Percentiles rank a stretch among this genome's conserved stretches.
These are phyloP conservation scores for Leptinotarsa lineolata DNA, from an alignment of 1,140 invertebrate genomes.

Conservation along the genomic window DNA sequence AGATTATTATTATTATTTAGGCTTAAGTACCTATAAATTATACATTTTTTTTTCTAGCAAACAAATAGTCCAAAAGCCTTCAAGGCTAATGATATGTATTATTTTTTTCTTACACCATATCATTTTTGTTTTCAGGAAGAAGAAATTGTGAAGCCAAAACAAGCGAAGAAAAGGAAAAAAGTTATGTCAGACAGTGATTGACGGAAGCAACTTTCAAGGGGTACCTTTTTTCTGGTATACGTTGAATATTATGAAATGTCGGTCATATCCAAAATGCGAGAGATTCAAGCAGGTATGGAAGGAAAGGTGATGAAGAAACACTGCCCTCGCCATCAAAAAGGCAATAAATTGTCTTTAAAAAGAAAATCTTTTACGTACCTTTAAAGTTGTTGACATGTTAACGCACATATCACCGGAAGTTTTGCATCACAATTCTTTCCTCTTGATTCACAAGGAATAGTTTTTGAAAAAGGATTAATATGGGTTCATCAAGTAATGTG, in stretches of 20 bases:
- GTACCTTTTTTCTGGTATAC: slow-evolving; percentile 16
- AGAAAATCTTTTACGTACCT: slow-evolving; percentile 32
- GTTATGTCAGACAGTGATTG: slow-evolving; percentile 85
- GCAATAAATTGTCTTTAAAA: slow-evolving; percentile 36
- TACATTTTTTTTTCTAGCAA: too few species aligned
- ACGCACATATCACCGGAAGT: not conserved
- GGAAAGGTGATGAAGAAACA: slow-evolving; percentile 18
- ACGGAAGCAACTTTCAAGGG: slow-evolving; percentile 54
- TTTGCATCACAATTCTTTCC: not conserved
- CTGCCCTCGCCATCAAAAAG: slow-evolving; percentile 24
- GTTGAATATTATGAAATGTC: slow-evolving; percentile 10
- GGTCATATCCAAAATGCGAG: slow-evolving; percentile 43
- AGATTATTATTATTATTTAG: too few species aligned
- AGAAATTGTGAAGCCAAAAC: slow-evolving; percentile 82
- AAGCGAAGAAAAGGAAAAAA: slow-evolving; percentile 86
- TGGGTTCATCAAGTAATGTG: not conserved
- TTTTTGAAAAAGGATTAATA: not conserved
- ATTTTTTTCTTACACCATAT: not conserved
- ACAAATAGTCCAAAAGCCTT: too few species aligned
- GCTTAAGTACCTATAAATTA: too few species aligned
- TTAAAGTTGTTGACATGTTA: slow-evolving; percentile 27
- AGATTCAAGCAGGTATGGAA: slow-evolving; percentile 28
- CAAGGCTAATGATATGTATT: too few species aligned
- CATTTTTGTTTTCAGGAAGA: slow-evolving; percentile 67
- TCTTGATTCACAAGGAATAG: not conserved